phyloP scores from a whole-genome alignment of 2,113 vertebrate genomes.

The Dolichallabes microphthalmus region DNA sequence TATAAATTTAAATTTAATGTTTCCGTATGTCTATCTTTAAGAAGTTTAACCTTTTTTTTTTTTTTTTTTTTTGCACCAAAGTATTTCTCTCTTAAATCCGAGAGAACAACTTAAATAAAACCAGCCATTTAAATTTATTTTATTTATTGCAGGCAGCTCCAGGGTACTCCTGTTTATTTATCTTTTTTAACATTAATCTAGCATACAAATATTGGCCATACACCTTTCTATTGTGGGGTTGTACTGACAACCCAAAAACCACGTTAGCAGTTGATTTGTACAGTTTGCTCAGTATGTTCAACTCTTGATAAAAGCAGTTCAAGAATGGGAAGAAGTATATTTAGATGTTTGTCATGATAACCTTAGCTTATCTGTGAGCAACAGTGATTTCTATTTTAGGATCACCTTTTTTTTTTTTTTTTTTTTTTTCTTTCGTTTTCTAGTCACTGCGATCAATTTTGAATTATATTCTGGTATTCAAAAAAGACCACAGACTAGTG shows the following conservation, averaged over 20 bases:
- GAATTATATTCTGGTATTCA: too few species aligned
- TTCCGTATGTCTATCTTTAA: neutral
- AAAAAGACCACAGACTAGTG: too few species aligned
- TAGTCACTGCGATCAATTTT: neutral
- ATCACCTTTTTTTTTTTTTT: neutral
- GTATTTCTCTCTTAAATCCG: neutral
- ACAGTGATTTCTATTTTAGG: neutral
- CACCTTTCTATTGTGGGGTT: neutral
- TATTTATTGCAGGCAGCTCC: neutral
- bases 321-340: neutral
- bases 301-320: neutral
- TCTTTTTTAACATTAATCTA: neutral
- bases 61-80: neutral
- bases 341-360: neutral
- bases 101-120: neutral
- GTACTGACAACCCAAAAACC: neutral
- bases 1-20: too few species aligned
- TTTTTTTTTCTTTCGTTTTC: too few species aligned
- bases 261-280: neutral
- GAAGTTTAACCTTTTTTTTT: neutral
- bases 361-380: neutral
- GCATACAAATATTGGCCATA: neutral
- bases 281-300: neutral
- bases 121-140: too few species aligned
- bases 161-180: neutral